A percentile compares a stretch with the other conserved stretches of the same genome.
Evolutionary conservation across 1,140 invertebrate genomes (phyloP).

Genomic region (Drosophila nikananu): DNA sequence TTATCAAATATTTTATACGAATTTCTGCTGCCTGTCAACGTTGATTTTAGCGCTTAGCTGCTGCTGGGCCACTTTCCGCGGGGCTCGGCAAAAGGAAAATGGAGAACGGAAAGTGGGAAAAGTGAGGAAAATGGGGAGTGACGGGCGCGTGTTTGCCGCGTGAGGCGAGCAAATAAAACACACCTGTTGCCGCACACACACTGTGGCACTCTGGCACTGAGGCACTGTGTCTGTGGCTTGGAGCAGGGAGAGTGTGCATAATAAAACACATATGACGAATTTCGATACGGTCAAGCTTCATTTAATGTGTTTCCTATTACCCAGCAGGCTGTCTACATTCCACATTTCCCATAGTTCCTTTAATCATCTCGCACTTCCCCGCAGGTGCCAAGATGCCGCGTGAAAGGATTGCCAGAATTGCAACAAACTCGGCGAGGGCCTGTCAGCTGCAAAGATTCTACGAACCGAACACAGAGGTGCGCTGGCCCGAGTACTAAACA

Average conservation of each 20-base stretch:
- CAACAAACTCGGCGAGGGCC: slow-evolving; percentile 31
- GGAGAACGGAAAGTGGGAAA: too few species aligned
- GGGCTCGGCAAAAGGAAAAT: not conserved
- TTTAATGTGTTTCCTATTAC: not conserved
- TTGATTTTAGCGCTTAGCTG: slow-evolving; percentile 76
- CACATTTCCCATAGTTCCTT: not conserved
- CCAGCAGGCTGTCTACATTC: not conserved
- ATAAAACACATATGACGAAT: slow-evolving; percentile 20
- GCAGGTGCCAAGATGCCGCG: slow-evolving; percentile 20
- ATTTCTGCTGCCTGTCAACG: slow-evolving; percentile 70
- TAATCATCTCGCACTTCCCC: too few species aligned
- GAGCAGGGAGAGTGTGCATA: slow-evolving; percentile 15
- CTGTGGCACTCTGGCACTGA: not conserved
- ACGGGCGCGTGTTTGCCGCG: slow-evolving; percentile 21
- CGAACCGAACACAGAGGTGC: slow-evolving; percentile 49
- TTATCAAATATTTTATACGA: slow-evolving; percentile 75
- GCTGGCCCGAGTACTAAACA: slow-evolving; percentile 33
- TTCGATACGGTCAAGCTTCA: not conserved
- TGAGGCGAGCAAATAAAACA: slow-evolving; percentile 66
- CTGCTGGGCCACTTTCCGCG: not conserved
- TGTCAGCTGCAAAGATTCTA: slow-evolving; percentile 44
- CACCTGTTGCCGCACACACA: slow-evolving; percentile 70
- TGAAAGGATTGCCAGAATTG: slow-evolving; percentile 21
- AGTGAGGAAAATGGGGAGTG: slow-evolving; percentile 13
- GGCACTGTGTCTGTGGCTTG: too few species aligned